These are phyloP conservation scores for Magallana nippona DNA, from an alignment of 2,888 invertebrate species.

Conservation along the genomic window DNA sequence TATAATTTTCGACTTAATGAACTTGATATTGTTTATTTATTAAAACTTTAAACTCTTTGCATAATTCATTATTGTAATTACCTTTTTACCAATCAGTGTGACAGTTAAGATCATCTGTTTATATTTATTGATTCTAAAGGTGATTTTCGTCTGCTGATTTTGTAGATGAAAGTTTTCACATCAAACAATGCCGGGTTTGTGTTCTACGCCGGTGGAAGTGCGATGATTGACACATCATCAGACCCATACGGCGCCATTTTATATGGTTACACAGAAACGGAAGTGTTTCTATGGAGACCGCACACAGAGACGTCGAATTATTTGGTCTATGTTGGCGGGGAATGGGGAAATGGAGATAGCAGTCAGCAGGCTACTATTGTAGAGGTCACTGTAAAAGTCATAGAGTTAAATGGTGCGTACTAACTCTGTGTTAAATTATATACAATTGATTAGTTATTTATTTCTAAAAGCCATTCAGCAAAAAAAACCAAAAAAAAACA, in stretches of 20 bases:
- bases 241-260: constrained; percentile 2
- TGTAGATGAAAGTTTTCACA: constrained; percentile 7
- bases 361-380: not conserved
- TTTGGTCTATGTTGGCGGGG: not conserved
- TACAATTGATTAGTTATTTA: too few relatives aligned
- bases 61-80: too few relatives aligned
- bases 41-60: too few relatives aligned
- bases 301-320: not conserved
- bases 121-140: too few relatives aligned
- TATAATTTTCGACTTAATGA: too few relatives aligned
- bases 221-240: not conserved
- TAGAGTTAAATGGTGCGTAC: not conserved
- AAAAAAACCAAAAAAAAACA: too few relatives aligned
- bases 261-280: constrained; percentile 10
- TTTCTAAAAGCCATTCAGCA: too few relatives aligned
- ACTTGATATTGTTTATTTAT: too few relatives aligned
- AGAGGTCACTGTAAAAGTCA: not conserved
- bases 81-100: too few relatives aligned
- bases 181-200: constrained; percentile 3
- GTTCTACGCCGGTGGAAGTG: constrained; percentile 13
- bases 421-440: not conserved
- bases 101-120: too few relatives aligned
- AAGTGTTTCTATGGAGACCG: constrained; percentile 20
- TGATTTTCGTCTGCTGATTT: too few relatives aligned
- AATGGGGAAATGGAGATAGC: not conserved